phyloP scores from a whole-genome alignment of 2,797 vertebrate genomes.

The Centropyge bicolor region DNA sequence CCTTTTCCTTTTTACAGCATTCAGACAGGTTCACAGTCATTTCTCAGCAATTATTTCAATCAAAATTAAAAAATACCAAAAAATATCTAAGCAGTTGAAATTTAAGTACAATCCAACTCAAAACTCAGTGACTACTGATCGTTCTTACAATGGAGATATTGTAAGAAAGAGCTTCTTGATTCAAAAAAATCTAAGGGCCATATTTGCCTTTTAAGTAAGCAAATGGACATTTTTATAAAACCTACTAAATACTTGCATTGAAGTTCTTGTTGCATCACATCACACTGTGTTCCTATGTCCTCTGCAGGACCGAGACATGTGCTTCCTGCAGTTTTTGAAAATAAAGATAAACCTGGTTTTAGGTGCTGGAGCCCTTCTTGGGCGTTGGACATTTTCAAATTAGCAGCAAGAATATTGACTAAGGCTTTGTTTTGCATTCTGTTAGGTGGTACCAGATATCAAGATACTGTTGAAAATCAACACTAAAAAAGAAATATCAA shows the following conservation, averaged over 20 bases:
- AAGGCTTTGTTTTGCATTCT: not conserved
- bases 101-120: constrained; percentile 12
- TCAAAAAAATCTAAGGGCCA: not conserved
- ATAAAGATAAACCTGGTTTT: not conserved
- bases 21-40: constrained; percentile 60
- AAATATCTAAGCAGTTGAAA: constrained; percentile 22
- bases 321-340: not conserved
- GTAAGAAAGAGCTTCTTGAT: not conserved
- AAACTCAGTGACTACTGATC: not conserved
- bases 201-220: not conserved
- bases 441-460: not conserved
- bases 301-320: not conserved
- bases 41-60: constrained; percentile 47
- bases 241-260: not conserved
- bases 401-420: not conserved
- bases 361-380: not conserved
- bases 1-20: constrained; percentile 59
- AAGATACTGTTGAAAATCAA: not conserved
- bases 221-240: not conserved
- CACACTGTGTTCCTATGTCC: constrained; percentile 28
- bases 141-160: not conserved
- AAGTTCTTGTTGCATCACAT: constrained; percentile 7
- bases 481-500: not conserved
- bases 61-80: constrained; percentile 1
- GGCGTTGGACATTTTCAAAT: not conserved